Conservation (phyloP, 2,888 invertebrate genomes). For the Hypsopygia costalis region DNA sequence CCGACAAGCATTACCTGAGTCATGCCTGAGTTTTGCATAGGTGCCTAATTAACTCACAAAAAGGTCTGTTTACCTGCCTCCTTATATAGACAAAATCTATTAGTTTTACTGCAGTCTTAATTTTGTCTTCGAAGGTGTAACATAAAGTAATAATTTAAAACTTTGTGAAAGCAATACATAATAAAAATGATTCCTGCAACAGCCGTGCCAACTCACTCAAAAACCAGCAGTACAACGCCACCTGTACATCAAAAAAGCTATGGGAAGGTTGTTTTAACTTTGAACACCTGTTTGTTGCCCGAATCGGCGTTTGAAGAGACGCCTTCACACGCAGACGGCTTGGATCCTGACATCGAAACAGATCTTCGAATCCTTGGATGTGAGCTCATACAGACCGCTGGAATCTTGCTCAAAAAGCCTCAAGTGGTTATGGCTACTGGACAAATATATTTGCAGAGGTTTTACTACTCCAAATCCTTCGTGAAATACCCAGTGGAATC, state of each 20-base stretch:
- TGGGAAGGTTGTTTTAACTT: constrained; percentile 91
- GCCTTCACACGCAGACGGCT: constrained; percentile 95
- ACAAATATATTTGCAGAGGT: constrained; percentile 98
- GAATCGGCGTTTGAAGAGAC: constrained; percentile 92
- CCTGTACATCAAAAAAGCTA: constrained; percentile 80
- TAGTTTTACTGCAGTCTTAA: no score
- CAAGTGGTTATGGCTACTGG: constrained; percentile 99
- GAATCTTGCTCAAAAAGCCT: constrained; percentile 96
- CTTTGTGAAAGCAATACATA: constrained; percentile 8
- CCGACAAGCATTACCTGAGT: no score
- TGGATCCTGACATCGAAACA: constrained; percentile 94
- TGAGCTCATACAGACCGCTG: constrained; percentile 98
- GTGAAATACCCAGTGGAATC: constrained; percentile 98
- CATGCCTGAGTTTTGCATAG: no score
- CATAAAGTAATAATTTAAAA: no score
- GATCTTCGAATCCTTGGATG: constrained; percentile 97
- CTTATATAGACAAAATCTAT: background rate
- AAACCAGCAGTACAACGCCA: constrained; percentile 40
- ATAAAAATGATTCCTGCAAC: constrained; percentile 61
- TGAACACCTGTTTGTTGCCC: constrained; percentile 96
- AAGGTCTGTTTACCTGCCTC: no score
- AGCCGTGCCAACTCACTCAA: constrained; percentile 52
- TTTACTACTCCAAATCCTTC: constrained; percentile 99
- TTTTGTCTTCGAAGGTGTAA: no score
- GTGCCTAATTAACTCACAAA: no score